Evolutionary conservation across 2,113 vertebrate species (phyloP).

Genomic region (Actinemys pallida): DNA sequence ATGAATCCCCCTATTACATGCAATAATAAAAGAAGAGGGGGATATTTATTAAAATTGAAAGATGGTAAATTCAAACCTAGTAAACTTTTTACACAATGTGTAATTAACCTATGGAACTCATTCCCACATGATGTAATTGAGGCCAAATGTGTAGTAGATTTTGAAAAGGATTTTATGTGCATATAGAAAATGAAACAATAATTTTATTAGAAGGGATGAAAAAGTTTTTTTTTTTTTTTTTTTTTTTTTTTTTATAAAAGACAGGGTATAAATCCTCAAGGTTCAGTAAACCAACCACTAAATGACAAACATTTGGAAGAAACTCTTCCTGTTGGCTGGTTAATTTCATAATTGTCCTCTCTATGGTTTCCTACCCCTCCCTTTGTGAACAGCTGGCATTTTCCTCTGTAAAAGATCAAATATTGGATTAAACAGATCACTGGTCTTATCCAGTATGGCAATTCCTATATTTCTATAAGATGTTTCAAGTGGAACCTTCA

Average conservation of each 20-base stretch:
- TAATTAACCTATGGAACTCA: neutral
- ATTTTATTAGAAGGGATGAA: neutral
- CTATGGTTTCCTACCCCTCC: neutral
- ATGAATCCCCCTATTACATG: neutral
- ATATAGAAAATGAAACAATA: fast-evolving
- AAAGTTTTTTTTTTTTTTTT: neutral
- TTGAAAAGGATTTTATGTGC: neutral
- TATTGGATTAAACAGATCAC: neutral
- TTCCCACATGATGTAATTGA: neutral
- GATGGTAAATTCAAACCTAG: neutral
- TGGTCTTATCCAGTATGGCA: neutral
- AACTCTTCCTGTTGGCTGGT: neutral
- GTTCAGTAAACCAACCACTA: neutral
- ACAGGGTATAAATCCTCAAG: neutral
- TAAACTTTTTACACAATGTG: neutral
- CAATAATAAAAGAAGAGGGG: neutral
- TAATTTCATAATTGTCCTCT: neutral
- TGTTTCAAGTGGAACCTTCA: neutral
- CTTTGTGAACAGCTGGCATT: neutral
- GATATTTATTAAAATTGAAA: neutral
- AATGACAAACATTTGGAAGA: neutral
- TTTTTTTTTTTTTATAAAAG: neutral
- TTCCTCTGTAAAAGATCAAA: neutral
- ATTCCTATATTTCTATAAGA: neutral
- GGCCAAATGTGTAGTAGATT: neutral